These are phyloP conservation scores for Lagopus muta DNA, from an alignment of 2,113 vertebrate genomes.

Conservation along the genomic window DNA sequence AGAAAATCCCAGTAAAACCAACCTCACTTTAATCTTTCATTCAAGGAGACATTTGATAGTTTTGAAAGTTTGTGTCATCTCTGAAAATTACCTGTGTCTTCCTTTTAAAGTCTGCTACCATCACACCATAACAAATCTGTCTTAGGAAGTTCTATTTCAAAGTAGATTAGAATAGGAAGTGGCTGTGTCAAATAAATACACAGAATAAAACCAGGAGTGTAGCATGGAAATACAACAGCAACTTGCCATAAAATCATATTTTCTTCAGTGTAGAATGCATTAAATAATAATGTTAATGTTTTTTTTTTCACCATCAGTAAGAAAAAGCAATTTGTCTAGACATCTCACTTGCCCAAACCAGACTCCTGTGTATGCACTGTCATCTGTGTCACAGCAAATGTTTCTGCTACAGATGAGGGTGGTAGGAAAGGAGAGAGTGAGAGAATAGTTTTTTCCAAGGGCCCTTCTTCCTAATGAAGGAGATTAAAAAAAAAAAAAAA, in stretches of 20 bases:
- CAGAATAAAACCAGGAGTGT: background rate
- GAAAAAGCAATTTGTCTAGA: conserved; percentile 33
- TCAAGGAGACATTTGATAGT: background rate
- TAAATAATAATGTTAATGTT: conserved; percentile 46
- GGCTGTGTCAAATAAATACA: background rate
- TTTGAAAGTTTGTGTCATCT: background rate
- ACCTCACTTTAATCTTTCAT: background rate
- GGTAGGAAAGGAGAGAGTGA: background rate
- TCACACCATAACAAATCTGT: background rate
- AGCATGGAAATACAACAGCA: background rate
- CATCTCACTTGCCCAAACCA: conserved; percentile 5
- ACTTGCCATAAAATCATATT: background rate
- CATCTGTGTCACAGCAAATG: background rate
- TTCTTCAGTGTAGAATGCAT: background rate
- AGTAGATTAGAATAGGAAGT: background rate
- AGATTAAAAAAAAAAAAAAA: conserved; percentile 30
- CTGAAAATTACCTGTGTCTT: background rate
- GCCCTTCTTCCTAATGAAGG: conserved; percentile 21
- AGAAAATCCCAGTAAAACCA: conserved; percentile 2
- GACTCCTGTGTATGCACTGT: background rate
- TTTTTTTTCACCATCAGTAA: conserved; percentile 1
- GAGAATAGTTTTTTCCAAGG: conserved; percentile 11
- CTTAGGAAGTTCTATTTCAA: background rate
- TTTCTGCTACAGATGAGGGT: background rate
- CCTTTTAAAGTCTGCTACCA: conserved; percentile 7